These are phyloP conservation scores for Danio choprae DNA, from an alignment of 2,797 vertebrate species.

Conservation along the genomic window DNA sequence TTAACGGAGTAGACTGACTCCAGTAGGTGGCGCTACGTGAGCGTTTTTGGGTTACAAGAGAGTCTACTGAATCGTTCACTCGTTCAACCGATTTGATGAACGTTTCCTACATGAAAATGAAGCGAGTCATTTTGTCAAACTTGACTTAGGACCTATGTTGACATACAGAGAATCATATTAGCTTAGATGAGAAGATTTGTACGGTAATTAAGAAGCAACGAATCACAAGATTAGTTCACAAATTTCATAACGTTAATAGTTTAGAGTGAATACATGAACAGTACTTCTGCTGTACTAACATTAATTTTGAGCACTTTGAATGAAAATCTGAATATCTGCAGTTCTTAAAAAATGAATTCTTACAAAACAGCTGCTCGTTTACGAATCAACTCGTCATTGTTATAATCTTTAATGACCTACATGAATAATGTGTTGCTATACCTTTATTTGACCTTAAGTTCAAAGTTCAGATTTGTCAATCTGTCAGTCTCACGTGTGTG, in stretches of 20 bases:
- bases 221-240: no score
- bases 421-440: background rate
- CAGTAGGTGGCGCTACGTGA: background rate
- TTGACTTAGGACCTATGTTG: no score
- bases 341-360: background rate
- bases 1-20: background rate
- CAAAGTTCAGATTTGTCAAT: background rate
- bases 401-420: background rate
- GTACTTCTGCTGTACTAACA: no score
- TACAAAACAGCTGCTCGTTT: background rate
- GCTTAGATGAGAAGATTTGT: no score
- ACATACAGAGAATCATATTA: no score
- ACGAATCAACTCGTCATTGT: background rate
- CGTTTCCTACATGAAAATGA: no score
- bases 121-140: no score
- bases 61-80: slow-evolving; percentile 5
- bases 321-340: background rate
- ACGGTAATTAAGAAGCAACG: no score
- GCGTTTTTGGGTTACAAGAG: no score
- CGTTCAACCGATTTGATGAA: background rate
- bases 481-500: background rate
- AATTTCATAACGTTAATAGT: no score
- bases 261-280: no score
- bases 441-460: background rate
- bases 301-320: background rate